Conservation (phyloP, 2,113 vertebrate genomes). For the Eira barbara region DNA sequence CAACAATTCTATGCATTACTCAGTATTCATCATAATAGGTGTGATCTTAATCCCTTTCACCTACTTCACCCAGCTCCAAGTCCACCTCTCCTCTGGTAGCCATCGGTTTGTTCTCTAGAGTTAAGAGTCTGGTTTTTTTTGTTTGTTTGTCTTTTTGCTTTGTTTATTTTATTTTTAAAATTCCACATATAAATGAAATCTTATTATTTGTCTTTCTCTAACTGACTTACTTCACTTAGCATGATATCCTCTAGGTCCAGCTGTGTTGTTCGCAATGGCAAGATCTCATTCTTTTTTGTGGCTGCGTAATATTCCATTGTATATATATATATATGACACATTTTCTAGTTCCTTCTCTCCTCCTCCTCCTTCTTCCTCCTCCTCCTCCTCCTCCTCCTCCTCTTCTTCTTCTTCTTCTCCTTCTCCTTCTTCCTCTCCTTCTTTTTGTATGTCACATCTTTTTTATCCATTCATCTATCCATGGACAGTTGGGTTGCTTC, state of each 20-base stretch:
- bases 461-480: background rate
- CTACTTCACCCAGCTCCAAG: background rate
- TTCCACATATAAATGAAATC: background rate
- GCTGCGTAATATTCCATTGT: background rate
- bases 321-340: background rate
- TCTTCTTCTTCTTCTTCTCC: too few relatives aligned
- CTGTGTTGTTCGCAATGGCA: background rate
- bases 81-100: background rate
- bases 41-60: background rate
- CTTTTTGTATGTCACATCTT: background rate
- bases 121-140: background rate
- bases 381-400: too few relatives aligned
- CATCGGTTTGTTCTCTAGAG: background rate
- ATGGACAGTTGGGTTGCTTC: background rate
- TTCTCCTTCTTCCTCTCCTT: background rate
- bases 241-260: background rate
- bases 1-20: background rate
- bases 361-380: background rate
- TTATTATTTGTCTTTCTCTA: background rate
- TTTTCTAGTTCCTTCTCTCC: too few relatives aligned
- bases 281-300: background rate
- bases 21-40: background rate
- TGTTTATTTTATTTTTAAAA: background rate
- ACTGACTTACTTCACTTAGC: background rate
- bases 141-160: background rate